These are phyloP conservation scores for Pomatostomus ruficeps DNA, from an alignment of 2,113 vertebrate genomes.

Conservation along the genomic window DNA sequence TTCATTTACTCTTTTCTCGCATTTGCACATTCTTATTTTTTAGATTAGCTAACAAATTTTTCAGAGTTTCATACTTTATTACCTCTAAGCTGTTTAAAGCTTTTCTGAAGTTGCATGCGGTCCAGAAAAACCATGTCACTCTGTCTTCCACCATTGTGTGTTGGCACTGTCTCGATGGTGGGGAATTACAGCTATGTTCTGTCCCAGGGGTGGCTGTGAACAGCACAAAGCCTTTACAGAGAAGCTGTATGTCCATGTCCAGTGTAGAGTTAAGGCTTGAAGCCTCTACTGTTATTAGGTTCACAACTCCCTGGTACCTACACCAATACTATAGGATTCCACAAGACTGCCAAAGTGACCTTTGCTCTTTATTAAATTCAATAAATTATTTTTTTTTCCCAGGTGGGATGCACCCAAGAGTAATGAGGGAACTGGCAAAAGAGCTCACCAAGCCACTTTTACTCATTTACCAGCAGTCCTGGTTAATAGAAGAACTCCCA, in stretches of 20 bases:
- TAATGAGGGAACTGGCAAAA: neutral
- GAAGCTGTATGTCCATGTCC: neutral
- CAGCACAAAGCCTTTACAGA: neutral
- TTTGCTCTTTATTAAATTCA: neutral
- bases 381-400: neutral
- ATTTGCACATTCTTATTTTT: neutral
- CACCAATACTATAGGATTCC: neutral
- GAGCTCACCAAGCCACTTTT: neutral
- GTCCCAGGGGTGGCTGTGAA: neutral
- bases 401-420: neutral
- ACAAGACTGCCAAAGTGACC: neutral
- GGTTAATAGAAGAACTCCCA: neutral
- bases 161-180: neutral
- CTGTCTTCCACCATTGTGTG: neutral
- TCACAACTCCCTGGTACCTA: neutral
- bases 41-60: neutral
- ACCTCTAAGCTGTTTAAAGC: neutral
- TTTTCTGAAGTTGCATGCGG: neutral
- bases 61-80: neutral
- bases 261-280: neutral
- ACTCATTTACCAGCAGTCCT: neutral
- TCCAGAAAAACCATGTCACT: fast-evolving
- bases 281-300: neutral
- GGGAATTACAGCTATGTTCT: neutral
- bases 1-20: neutral